Conservation (phyloP, 23 tunicate genomes). For the Styela clava region DNA sequence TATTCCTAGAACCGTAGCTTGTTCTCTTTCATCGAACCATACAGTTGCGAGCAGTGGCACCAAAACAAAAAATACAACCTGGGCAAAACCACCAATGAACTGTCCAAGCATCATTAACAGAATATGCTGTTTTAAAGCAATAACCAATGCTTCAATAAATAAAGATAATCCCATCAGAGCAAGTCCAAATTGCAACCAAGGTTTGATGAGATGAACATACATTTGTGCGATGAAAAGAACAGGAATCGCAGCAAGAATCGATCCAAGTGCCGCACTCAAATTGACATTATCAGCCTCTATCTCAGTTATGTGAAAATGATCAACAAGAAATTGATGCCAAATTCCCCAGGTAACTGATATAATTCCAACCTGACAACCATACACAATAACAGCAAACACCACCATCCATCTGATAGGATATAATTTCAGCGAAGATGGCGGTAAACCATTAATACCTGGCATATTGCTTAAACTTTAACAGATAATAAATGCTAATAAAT, state of each 20-base stretch:
- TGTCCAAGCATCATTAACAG: neutral
- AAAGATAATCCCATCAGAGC: neutral
- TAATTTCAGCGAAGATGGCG: neutral
- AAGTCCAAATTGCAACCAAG: neutral
- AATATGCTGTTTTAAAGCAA: neutral
- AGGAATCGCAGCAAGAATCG: neutral
- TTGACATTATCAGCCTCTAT: neutral
- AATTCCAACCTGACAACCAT: neutral
- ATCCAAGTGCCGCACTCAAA: neutral
- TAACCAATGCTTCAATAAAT: neutral
- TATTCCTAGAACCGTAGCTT: neutral
- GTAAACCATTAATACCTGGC: neutral
- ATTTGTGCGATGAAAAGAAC: neutral
- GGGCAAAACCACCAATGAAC: neutral
- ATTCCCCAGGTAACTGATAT: neutral
- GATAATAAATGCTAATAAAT: no score
- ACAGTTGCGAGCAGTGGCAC: neutral
- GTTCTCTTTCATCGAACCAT: slow-evolving; percentile 19
- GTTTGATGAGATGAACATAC: neutral
- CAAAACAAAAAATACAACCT: neutral
- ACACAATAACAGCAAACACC: neutral
- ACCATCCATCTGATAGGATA: neutral
- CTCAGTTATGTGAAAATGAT: neutral
- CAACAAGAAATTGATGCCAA: neutral
- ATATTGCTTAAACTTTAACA: no score